phyloP scores from a whole-genome alignment of 1,140 invertebrate species.

The Chlorops oryzae region DNA sequence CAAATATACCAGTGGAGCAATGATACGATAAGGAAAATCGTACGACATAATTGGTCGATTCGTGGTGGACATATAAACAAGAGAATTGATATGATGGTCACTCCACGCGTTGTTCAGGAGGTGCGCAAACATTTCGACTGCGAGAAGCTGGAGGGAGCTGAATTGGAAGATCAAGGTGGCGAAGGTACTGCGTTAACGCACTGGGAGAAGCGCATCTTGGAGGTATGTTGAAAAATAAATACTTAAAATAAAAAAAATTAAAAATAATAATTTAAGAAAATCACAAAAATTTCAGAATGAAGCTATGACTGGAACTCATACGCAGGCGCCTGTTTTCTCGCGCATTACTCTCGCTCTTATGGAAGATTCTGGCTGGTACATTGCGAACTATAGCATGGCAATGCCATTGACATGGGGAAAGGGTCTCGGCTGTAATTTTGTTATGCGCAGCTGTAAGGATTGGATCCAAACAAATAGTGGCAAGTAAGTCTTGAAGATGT shows the following conservation, averaged over 20 bases:
- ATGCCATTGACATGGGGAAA: constrained; percentile 85
- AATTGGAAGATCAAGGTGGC: constrained; percentile 96
- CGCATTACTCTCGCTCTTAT: constrained; percentile 92
- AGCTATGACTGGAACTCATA: constrained; percentile 99
- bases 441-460: constrained; percentile 88
- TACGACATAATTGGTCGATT: constrained; percentile 78
- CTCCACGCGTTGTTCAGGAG: constrained; percentile 79
- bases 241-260: too few relatives aligned
- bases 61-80: constrained; percentile 67
- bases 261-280: not conserved
- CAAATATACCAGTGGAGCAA: constrained; percentile 93
- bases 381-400: constrained; percentile 83
- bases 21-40: constrained; percentile 74
- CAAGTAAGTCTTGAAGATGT: too few relatives aligned
- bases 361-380: constrained; percentile 97
- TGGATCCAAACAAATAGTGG: constrained; percentile 73
- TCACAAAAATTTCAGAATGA: constrained; percentile 73
- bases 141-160: constrained; percentile 84
- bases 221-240: too few relatives aligned
- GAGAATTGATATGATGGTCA: constrained; percentile 84
- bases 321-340: constrained; percentile 96
- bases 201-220: constrained; percentile 97
- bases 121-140: constrained; percentile 90
- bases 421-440: constrained; percentile 88
- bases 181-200: constrained; percentile 95